Base-by-base conservation (phyloP, 2,888 invertebrate species). In the Noctua comes region DNA sequence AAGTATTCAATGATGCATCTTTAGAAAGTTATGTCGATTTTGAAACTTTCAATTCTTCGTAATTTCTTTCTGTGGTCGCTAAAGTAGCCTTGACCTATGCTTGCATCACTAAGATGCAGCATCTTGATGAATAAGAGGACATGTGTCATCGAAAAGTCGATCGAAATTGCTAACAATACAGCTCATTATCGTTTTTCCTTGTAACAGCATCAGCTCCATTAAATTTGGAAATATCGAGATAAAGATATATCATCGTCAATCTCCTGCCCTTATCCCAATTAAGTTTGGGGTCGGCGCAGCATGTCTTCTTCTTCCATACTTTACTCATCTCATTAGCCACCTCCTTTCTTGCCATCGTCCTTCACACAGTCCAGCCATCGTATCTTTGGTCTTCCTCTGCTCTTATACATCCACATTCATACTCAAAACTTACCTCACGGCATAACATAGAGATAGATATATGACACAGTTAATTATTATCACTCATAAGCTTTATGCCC, bases 21-120 rank as follows among this genome's bases (percentile, higher is more conserved):
- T 66, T 82, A 21, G 82, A 82, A 59, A 76, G 76, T 57, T 59
- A 51, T 59, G 24, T 11, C n/a, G 1, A n/a, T 66, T 51, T 75
- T 43, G 48, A 48, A 66, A 43, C 7, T 57, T 57, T 66, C 13
- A 74, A 24, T 73, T 81, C 75, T 8, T 31, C 13, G 65, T 16
- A 21, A 66, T 76, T 76, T 66, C 65, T 68, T 66, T 66, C 48
- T 59, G 51, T 46, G 43, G 36, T 79, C 36, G 8, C 1, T 2
- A 21, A 31, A 24, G 16, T 31, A 31, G 4, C 79, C 82, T 76
- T 79, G 76, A 82, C 31, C 27, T 36, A n/a, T n/a, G 46, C 16
- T 81, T 73, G 31, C 31, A 43, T 76, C 82, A 80, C 7, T 13
- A 1, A 27, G 18, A 18, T 64, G n/a, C 46, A 21, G 18, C 8